Evolutionary conservation across 2,888 invertebrate species (phyloP).

Genomic region (Ariolimax columbianus): DNA sequence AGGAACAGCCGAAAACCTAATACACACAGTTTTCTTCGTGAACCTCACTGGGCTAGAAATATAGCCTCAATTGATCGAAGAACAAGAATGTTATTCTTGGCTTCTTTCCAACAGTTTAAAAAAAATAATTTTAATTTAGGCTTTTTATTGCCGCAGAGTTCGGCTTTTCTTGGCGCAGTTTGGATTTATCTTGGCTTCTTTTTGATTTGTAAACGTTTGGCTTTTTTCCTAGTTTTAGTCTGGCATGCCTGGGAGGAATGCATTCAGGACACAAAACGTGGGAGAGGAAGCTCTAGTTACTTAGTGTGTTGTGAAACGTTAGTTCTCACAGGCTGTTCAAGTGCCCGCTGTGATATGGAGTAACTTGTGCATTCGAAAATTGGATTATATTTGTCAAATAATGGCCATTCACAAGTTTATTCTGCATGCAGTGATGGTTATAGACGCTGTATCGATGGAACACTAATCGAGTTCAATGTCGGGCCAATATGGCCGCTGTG

Average conservation of each 20-base stretch:
- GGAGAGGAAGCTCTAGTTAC: slow-evolving; percentile 61
- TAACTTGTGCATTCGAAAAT: slow-evolving; percentile 47
- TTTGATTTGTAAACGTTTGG: too few species aligned
- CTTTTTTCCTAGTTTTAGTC: too few species aligned
- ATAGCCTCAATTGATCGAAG: too few species aligned
- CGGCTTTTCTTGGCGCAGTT: too few species aligned
- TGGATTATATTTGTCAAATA: slow-evolving; percentile 34
- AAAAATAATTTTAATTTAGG: too few species aligned
- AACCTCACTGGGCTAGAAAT: too few species aligned
- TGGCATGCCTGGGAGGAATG: slow-evolving; percentile 64
- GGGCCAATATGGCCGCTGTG: slow-evolving; percentile 73
- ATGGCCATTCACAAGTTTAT: background rate
- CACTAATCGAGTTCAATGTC: slow-evolving; percentile 56
- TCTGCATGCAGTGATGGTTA: background rate
- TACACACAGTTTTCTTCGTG: too few species aligned
- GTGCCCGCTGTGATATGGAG: slow-evolving; percentile 41
- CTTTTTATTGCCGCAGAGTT: too few species aligned
- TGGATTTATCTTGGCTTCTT: too few species aligned
- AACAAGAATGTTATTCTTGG: too few species aligned
- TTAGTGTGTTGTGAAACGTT: slow-evolving; percentile 52
- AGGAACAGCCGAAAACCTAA: too few species aligned
- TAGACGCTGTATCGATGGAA: slow-evolving; percentile 39
- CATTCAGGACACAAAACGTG: slow-evolving; percentile 63
- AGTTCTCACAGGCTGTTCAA: slow-evolving; percentile 33
- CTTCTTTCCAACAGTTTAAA: too few species aligned